Evolutionary conservation across 2,888 invertebrate species (phyloP).

Genomic region (Phortica magna): DNA sequence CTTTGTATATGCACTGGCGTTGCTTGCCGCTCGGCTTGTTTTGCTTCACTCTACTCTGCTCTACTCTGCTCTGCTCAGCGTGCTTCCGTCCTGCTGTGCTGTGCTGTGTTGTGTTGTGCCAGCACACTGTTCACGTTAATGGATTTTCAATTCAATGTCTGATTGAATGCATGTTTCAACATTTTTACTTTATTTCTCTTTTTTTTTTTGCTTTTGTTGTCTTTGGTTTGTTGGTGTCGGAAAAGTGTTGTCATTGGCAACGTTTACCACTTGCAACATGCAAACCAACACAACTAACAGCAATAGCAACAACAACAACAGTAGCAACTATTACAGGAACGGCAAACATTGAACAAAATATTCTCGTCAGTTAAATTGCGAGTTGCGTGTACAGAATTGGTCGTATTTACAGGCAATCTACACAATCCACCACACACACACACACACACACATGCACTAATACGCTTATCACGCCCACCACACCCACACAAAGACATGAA

Average conservation of each 20-base stretch:
- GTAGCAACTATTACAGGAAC: conserved; percentile 33
- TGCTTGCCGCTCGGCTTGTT: conserved; percentile 38
- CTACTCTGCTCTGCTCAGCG: conserved; percentile 41
- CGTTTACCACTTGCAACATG: conserved; percentile 49
- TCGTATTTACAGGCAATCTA: conserved; percentile 54
- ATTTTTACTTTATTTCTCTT: not conserved
- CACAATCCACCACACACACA: conserved; percentile 6
- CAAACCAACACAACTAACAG: conserved; percentile 39
- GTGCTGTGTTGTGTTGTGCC: too few species aligned
- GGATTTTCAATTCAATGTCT: conserved; percentile 72
- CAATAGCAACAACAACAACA: conserved; percentile 36
- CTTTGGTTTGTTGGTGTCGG: conserved; percentile 24
- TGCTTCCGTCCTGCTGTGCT: conserved; percentile 46
- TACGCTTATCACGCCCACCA: too few species aligned
- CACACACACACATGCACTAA: not conserved
- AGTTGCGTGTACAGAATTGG: conserved; percentile 67
- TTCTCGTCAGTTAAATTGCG: conserved; percentile 42
- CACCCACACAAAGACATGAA: conserved; percentile 9
- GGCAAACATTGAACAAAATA: conserved; percentile 15
- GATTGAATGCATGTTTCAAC: conserved; percentile 67
- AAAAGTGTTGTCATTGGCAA: conserved; percentile 64
- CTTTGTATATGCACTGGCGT: not conserved
- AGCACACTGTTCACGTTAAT: conserved; percentile 68
- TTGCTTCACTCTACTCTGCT: conserved; percentile 36
- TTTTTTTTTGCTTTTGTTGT: conserved; percentile 46